A percentile compares a stretch with the other conserved stretches of the same genome.
phyloP scores from a whole-genome alignment of 2,888 invertebrate species.

The Drosophila koepferae region DNA sequence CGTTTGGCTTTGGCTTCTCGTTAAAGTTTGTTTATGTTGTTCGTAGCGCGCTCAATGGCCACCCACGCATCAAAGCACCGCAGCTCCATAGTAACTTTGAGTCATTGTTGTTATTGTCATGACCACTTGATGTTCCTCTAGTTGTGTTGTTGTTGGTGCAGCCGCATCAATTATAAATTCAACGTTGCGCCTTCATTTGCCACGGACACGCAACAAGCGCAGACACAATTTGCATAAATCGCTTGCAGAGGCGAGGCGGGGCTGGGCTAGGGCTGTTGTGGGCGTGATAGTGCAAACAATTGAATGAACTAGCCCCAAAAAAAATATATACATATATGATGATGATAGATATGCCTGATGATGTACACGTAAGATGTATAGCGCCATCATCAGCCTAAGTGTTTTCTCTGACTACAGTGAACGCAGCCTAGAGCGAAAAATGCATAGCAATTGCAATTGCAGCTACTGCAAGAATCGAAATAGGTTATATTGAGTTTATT shows the following conservation, averaged over 20 bases:
- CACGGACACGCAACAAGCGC: slow-evolving; percentile 61
- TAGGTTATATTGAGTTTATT: not conserved
- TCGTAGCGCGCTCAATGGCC: slow-evolving; percentile 32
- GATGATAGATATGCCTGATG: too few relatives aligned
- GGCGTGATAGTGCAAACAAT: slow-evolving; percentile 18
- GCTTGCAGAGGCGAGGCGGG: not conserved
- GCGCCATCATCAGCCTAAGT: not conserved
- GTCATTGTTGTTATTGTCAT: slow-evolving; percentile 61
- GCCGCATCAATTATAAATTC: slow-evolving; percentile 71
- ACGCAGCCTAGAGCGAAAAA: not conserved
- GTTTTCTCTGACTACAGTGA: not conserved
- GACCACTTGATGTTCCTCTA: slow-evolving; percentile 63
- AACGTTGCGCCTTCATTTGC: slow-evolving; percentile 51
- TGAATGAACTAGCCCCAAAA: slow-evolving; percentile 5
- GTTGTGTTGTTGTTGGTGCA: slow-evolving; percentile 35
- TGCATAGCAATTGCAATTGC: not conserved
- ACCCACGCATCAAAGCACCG: not conserved
- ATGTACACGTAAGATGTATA: not conserved
- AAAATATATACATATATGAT: not conserved
- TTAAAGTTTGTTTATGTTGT: slow-evolving; percentile 63
- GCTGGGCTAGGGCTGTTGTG: not conserved
- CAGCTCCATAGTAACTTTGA: slow-evolving; percentile 51
- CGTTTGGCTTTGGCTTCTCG: not conserved
- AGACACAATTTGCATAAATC: slow-evolving; percentile 47
- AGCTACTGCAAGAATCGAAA: too few relatives aligned